phyloP scores from a whole-genome alignment of 2,113 vertebrate genomes.

The Synodontis membranacea region DNA sequence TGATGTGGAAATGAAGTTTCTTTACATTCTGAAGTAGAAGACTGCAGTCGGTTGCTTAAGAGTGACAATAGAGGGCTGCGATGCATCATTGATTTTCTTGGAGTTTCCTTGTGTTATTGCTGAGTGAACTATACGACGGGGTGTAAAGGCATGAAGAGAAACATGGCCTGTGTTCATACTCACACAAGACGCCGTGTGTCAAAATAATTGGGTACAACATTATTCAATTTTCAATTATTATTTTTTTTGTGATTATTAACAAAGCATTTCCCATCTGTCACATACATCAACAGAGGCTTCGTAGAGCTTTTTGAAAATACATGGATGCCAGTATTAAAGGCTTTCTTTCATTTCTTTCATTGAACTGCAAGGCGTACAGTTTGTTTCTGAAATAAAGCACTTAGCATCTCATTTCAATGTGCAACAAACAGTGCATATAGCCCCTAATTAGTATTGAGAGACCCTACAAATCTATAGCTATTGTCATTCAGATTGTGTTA shows the following conservation, averaged over 20 bases:
- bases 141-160: slow-evolving; percentile 18
- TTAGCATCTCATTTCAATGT: slow-evolving; percentile 64
- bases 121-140: not conserved
- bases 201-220: slow-evolving; percentile 1
- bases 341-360: slow-evolving; percentile 30
- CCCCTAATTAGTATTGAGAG: slow-evolving; percentile 77
- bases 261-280: slow-evolving; percentile 2
- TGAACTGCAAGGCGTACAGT: slow-evolving; percentile 51
- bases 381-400: slow-evolving; percentile 57
- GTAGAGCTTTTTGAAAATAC: slow-evolving; percentile 1
- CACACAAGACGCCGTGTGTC: not conserved
- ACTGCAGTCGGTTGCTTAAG: slow-evolving; percentile 75
- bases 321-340: slow-evolving; percentile 4
- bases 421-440: slow-evolving; percentile 71
- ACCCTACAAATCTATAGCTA: slow-evolving; percentile 76
- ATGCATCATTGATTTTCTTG: slow-evolving; percentile 26
- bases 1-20: slow-evolving; percentile 92
- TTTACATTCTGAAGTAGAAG: slow-evolving; percentile 80
- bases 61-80: slow-evolving; percentile 28
- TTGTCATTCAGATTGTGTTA: slow-evolving; percentile 78
- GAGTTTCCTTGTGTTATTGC: not conserved
- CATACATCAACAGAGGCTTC: not conserved
- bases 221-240: not conserved
- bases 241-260: not conserved
- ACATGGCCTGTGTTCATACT: not conserved